Evolutionary conservation across 2,797 vertebrate genomes (phyloP), one percentile per base, ranked within the genome.

Genomic region (Sebastes hubbsi): DNA sequence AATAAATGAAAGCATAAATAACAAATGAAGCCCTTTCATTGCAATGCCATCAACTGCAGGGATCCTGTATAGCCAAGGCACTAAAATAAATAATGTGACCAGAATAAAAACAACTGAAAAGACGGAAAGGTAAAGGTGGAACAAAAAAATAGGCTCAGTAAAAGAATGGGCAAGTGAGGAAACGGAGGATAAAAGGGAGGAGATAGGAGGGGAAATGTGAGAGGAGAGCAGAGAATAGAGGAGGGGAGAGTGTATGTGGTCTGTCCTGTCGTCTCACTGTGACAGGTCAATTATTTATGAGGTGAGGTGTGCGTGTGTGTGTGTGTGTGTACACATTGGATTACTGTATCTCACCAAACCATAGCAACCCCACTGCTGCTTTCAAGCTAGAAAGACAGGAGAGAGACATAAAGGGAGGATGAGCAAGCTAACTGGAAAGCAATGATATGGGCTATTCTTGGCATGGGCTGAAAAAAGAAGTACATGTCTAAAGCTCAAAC

Each of bases 251-350:
- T 65, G 77, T 29, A 86, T 86, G 81, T 67, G 78, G 46, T 85
- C 82, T 75, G 85, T 82, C 87, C 84, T 87, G 86, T 75, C 73
- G 70, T 91, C 88, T 90, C 87, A 86, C 78, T 74, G 72, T 90
- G 89, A 92, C 81, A 83, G 87, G 85, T 91, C 85, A 92, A 88
- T 92, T 91, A 91, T 92, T 91, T 87, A 91, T 87, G 82, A 82
- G 75, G 78, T 79, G 60, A 81, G 66, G 72, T 73, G 81, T 72
- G 69, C 66, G 46, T 77, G 46, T 77, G 65, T 62, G 70, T 77
- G 65, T 62, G 70, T 73, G 75, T 55, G 65, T 66, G 36, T 76
- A 59, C 60, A 86, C 81, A 82, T 64, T 78, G 76, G 84, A 90
- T 91, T 82, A 85, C 74, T 78, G 76, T 82, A 88, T 86, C 82